Conservation (phyloP, 2,888 invertebrate species). For the Agrochola lota region DNA sequence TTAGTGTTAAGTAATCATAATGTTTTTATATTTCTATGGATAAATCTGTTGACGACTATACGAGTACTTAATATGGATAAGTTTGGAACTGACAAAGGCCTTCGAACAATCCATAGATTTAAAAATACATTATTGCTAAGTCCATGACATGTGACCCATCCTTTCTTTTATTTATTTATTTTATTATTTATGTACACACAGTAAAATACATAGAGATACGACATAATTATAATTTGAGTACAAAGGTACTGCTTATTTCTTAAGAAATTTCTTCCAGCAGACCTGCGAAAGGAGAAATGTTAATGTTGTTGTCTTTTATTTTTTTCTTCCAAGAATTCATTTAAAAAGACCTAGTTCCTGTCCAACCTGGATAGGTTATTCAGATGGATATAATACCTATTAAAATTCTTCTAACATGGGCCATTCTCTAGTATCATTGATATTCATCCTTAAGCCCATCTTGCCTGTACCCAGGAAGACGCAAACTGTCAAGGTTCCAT, state of each 20-base stretch:
- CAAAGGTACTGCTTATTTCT: too few relatives aligned
- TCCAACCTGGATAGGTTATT: not conserved
- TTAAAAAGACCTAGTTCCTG: not conserved
- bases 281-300: too few relatives aligned
- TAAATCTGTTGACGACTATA: not conserved
- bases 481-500: slow-evolving; percentile 49
- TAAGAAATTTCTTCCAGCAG: too few relatives aligned
- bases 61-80: not conserved
- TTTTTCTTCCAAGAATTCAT: not conserved
- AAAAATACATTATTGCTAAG: not conserved
- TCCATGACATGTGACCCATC: not conserved
- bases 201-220: too few relatives aligned
- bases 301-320: too few relatives aligned
- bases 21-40: not conserved
- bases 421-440: not conserved
- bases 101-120: not conserved
- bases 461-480: slow-evolving; percentile 39
- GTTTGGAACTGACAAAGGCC: not conserved
- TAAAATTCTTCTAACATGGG: not conserved
- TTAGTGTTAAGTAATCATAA: not conserved
- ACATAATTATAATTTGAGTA: too few relatives aligned
- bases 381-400: too few relatives aligned
- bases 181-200: too few relatives aligned
- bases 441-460: slow-evolving; percentile 21
- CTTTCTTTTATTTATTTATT: not conserved